Conservation (phyloP, 2,888 invertebrate genomes). For the Diadegma fenestrale region DNA sequence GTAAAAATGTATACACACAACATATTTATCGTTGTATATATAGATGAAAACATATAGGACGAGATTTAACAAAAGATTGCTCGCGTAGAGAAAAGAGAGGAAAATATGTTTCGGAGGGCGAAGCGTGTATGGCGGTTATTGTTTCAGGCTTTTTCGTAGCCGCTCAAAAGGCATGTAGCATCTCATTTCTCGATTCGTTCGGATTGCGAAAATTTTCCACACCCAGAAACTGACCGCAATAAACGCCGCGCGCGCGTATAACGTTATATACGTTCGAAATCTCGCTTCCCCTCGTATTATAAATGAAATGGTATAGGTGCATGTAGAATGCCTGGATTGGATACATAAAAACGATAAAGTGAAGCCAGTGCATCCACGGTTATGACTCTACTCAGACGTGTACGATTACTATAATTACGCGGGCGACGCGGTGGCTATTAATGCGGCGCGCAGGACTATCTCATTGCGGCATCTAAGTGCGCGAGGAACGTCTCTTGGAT, state of each 20-base stretch:
- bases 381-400: constrained; percentile 77
- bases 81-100: not conserved
- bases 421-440: constrained; percentile 79
- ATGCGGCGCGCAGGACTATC: constrained; percentile 77
- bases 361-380: constrained; percentile 69
- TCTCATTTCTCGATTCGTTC: constrained; percentile 22
- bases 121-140: not conserved
- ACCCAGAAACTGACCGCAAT: constrained; percentile 8
- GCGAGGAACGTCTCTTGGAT: constrained; percentile 70
- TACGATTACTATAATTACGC: constrained; percentile 80
- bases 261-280: constrained; percentile 36
- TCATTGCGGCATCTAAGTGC: constrained; percentile 81
- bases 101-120: not conserved
- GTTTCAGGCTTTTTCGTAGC: constrained; percentile 4
- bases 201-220: constrained; percentile 23
- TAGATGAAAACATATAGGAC: not conserved
- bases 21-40: not conserved
- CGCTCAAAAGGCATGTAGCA: not conserved
- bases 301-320: constrained; percentile 8
- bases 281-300: constrained; percentile 30
- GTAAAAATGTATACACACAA: not conserved
- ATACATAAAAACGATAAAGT: constrained; percentile 61
- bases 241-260: constrained; percentile 33
- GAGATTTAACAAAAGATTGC: constrained; percentile 14
- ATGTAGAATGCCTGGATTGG: constrained; percentile 30